Percentiles rank a stretch among this genome's conserved stretches.
phyloP scores from a whole-genome alignment of 2,797 vertebrate species.

The Tragopan temminckii region DNA sequence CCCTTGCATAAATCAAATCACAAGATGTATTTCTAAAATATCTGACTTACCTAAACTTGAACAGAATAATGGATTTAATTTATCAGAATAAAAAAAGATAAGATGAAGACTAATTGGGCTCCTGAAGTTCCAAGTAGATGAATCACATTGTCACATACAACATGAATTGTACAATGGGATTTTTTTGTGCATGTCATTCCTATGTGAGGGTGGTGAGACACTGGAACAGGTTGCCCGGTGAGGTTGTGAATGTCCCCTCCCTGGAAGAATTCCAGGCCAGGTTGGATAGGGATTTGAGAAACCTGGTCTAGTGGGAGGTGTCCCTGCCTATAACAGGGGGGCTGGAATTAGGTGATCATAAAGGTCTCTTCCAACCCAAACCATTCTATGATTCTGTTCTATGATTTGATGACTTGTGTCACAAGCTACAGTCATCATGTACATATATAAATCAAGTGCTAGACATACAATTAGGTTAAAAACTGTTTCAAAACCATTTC shows the following conservation, averaged over 20 bases:
- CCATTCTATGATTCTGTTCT: too few relatives aligned
- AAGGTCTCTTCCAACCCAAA: too few relatives aligned
- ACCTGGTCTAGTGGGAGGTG: too few relatives aligned
- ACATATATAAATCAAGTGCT: neutral
- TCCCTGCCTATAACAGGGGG: too few relatives aligned
- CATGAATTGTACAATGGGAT: neutral
- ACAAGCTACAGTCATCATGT: rapidly evolving
- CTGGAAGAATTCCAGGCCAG: too few relatives aligned
- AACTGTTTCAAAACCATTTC: neutral
- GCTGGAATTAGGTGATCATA: too few relatives aligned
- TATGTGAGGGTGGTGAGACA: too few relatives aligned
- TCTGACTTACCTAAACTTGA: neutral
- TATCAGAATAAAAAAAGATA: neutral
- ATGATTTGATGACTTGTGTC: neutral
- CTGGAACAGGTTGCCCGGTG: too few relatives aligned
- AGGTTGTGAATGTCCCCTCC: too few relatives aligned
- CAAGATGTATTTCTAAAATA: neutral
- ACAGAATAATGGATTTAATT: neutral
- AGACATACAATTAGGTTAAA: neutral
- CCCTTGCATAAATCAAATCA: neutral
- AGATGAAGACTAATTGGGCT: neutral
- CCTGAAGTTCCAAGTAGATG: neutral
- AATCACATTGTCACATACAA: neutral
- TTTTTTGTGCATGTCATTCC: neutral
- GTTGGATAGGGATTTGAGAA: too few relatives aligned